Evolutionary conservation across 1,140 invertebrate species (phyloP).

Genomic region (Aphaenogaster rudis): DNA sequence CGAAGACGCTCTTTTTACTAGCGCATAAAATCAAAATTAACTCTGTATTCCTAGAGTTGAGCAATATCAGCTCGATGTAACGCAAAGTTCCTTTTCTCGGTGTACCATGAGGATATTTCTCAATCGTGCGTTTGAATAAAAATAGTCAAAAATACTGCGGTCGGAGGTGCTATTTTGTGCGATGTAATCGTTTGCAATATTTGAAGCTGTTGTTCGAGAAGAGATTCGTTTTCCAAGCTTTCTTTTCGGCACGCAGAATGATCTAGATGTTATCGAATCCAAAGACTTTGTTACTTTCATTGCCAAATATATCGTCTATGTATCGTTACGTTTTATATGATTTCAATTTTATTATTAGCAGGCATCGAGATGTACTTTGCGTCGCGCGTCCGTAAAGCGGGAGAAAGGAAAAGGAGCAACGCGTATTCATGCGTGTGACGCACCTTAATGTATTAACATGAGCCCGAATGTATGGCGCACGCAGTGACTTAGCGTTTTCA

Average conservation of each 20-base stretch:
- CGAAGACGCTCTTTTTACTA: not conserved
- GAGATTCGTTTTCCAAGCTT: constrained; percentile 23
- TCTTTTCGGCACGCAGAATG: constrained; percentile 2
- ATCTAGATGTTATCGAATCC: constrained; percentile 26
- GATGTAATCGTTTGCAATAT: constrained; percentile 17
- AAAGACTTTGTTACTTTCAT: constrained; percentile 62
- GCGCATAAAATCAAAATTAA: constrained; percentile 41
- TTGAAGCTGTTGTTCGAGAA: not conserved
- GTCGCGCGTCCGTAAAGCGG: not conserved
- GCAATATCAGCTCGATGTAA: not conserved
- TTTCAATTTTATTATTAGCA: constrained; percentile 46
- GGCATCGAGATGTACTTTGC: constrained; percentile 5
- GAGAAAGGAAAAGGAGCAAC: not conserved
- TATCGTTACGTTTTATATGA: constrained; percentile 43
- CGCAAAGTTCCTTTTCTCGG: constrained; percentile 46
- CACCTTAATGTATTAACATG: constrained; percentile 53
- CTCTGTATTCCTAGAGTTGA: not conserved
- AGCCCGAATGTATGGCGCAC: not conserved
- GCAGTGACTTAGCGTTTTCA: constrained; percentile 73
- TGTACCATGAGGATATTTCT: constrained; percentile 37
- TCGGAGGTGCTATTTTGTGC: constrained; percentile 49
- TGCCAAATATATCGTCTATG: constrained; percentile 51
- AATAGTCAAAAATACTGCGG: constrained; percentile 34
- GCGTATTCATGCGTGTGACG: constrained; percentile 40
- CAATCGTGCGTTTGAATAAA: constrained; percentile 24